These are phyloP conservation scores for Radopholus similis DNA, from an alignment of 1,140 invertebrate species.

Conservation along the genomic window DNA sequence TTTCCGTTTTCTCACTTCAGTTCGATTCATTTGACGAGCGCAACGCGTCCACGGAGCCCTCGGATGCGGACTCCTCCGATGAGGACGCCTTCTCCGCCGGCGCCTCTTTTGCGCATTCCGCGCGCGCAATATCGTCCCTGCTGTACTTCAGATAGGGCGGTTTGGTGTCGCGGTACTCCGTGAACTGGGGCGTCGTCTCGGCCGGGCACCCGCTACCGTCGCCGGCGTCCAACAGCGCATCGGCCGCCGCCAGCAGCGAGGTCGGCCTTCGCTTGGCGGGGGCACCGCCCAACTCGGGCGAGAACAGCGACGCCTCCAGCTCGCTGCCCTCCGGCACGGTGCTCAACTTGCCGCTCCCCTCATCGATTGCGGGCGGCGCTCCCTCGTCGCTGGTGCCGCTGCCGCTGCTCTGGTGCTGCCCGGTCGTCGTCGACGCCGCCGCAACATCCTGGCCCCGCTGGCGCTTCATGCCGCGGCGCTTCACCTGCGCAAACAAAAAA, in stretches of 20 bases:
- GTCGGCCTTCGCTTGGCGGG: conserved; percentile 21
- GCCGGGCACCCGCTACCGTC: conserved; percentile 1
- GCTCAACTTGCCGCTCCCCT: conserved; percentile 15
- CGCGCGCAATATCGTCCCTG: conserved; percentile 31
- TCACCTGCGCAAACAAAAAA: conserved; percentile 11
- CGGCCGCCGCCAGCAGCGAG: not conserved
- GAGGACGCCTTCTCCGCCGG: not conserved
- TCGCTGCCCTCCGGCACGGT: conserved; percentile 39
- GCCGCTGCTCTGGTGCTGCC: not conserved
- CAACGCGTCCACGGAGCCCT: not conserved
- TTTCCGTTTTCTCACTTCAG: no score
- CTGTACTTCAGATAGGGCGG: conserved; percentile 49
- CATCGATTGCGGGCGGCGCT: not conserved
- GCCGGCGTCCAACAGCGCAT: conserved; percentile 1
- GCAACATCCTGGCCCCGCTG: conserved; percentile 20
- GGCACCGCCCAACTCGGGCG: conserved; percentile 24
- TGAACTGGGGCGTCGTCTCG: conserved; percentile 40
- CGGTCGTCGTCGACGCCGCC: no score
- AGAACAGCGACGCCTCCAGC: conserved; percentile 12
- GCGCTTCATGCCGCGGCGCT: conserved; percentile 53
- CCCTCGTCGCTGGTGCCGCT: not conserved
- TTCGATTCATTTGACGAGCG: not conserved
- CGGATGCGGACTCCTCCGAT: not conserved
- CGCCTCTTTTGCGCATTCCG: not conserved
- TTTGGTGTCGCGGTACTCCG: conserved; percentile 53